Evolutionary conservation across 2,888 invertebrate genomes (phyloP).

Genomic region (Dione vanillae): DNA sequence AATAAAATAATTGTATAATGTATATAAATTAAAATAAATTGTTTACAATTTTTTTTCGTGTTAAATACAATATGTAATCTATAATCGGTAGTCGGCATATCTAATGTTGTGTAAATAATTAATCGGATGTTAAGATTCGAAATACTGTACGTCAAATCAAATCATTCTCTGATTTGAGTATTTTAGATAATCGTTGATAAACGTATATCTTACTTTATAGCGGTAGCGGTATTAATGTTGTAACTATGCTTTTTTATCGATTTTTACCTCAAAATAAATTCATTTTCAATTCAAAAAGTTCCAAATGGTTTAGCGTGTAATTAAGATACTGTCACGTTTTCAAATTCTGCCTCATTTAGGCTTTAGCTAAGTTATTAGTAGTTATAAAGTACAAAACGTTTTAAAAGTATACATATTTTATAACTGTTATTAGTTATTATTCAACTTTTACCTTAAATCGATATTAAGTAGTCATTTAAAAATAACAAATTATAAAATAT

Average conservation of each 20-base stretch:
- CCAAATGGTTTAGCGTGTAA: not conserved
- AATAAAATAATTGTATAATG: not conserved
- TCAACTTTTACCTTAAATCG: not conserved
- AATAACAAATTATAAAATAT: constrained; percentile 2
- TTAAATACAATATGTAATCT: not conserved
- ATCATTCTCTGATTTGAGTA: constrained; percentile 3
- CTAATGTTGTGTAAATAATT: not conserved
- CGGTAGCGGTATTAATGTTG: not conserved
- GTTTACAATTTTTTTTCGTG: not conserved
- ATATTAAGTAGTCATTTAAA: not conserved
- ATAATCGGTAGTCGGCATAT: not conserved
- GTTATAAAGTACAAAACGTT: too few species aligned
- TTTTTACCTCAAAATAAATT: not conserved
- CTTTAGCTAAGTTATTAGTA: too few species aligned
- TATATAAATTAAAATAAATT: not conserved
- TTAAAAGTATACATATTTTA: too few species aligned
- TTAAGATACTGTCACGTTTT: too few species aligned
- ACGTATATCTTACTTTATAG: not conserved
- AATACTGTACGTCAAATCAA: not conserved
- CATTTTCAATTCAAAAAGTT: not conserved
- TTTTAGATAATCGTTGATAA: constrained; percentile 9
- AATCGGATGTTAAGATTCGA: not conserved
- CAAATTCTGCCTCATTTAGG: too few species aligned
- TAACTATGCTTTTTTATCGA: too few species aligned
- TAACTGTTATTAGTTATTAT: too few species aligned